These are phyloP conservation scores for Hyperoplus immaculatus DNA, from an alignment of 2,797 vertebrate species.

Conservation along the genomic window DNA sequence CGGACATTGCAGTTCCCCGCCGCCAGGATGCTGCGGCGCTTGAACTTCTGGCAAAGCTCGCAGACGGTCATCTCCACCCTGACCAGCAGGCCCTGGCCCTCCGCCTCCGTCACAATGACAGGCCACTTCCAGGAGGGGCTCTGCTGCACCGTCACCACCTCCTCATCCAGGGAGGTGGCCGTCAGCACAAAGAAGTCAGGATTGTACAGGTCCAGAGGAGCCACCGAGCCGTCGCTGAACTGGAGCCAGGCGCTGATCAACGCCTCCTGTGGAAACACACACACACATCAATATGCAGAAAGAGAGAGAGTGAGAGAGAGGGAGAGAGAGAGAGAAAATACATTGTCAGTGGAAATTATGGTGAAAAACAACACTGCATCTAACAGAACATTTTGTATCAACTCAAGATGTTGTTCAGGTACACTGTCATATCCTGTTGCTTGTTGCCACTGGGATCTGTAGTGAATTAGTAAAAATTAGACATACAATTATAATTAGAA, in stretches of 20 bases:
- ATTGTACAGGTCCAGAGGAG: slow-evolving; percentile 93
- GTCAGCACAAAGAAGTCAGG: slow-evolving; percentile 90
- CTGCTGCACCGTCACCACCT: slow-evolving; percentile 86
- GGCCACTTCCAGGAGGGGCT: slow-evolving; percentile 86
- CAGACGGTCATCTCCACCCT: slow-evolving; percentile 94
- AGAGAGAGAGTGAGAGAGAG: neutral
- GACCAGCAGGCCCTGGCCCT: slow-evolving; percentile 92
- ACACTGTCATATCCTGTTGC: slow-evolving; percentile 19
- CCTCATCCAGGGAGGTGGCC: slow-evolving; percentile 90
- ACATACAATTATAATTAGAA: slow-evolving; percentile 1
- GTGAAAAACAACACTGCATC: neutral
- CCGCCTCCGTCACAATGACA: slow-evolving; percentile 88
- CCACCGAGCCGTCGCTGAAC: slow-evolving; percentile 94
- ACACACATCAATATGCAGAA: slow-evolving; percentile 4
- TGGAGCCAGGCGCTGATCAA: slow-evolving; percentile 95
- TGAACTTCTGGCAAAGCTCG: slow-evolving; percentile 94
- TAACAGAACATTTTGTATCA: slow-evolving; percentile 3
- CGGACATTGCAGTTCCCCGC: slow-evolving; percentile 87
- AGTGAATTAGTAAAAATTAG: slow-evolving; percentile 11
- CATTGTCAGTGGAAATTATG: slow-evolving; percentile 7
- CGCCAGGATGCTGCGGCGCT: slow-evolving; percentile 92
- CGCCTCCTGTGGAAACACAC: slow-evolving; percentile 87
- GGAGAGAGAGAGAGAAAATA: slow-evolving; percentile 8
- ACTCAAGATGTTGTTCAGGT: slow-evolving; percentile 17
- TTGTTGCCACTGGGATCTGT: slow-evolving; percentile 1